Percentiles rank a stretch among this genome's conserved stretches.
Conservation (phyloP, 2,888 invertebrate genomes). For the Therioaphis trifolii region DNA sequence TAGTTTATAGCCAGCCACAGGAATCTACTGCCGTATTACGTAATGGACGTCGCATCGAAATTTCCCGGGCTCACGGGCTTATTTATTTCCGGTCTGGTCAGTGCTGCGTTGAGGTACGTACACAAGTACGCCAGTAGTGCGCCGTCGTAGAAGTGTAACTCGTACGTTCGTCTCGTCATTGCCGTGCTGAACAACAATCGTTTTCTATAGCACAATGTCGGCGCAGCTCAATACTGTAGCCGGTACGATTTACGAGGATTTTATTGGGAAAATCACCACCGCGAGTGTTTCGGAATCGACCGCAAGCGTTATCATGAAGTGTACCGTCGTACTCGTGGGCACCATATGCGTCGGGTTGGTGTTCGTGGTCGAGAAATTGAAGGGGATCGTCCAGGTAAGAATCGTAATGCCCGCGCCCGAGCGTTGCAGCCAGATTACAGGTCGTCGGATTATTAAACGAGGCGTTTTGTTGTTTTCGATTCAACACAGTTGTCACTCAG, state of each 20-base stretch:
- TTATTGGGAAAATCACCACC: conserved; percentile 77
- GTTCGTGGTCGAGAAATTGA: conserved; percentile 79
- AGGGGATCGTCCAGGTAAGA: conserved; percentile 74
- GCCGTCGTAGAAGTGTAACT: too few relatives aligned
- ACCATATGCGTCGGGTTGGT: conserved; percentile 76
- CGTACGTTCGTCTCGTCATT: too few relatives aligned
- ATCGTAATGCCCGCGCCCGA: too few relatives aligned
- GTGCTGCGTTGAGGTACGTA: conserved; percentile 76
- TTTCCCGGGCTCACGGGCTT: conserved; percentile 81
- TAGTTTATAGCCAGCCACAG: conserved; percentile 67
- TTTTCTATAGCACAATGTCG: conserved; percentile 84
- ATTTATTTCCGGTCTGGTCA: conserved; percentile 80
- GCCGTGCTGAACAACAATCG: too few relatives aligned
- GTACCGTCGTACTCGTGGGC: conserved; percentile 76
- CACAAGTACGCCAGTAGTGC: too few relatives aligned
- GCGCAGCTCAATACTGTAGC: conserved; percentile 85
- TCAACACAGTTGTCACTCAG: conserved; percentile 70
- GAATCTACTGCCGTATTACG: conserved; percentile 78
- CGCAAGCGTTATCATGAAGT: conserved; percentile 79
- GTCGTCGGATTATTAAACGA: too few relatives aligned
- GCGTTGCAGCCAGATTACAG: too few relatives aligned
- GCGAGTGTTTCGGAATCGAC: conserved; percentile 75
- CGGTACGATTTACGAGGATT: conserved; percentile 82
- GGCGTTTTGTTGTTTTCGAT: too few relatives aligned
- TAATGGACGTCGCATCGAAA: conserved; percentile 77